phyloP scores from a whole-genome alignment of 2,888 invertebrate species.

The Coleophora flavipennella region DNA sequence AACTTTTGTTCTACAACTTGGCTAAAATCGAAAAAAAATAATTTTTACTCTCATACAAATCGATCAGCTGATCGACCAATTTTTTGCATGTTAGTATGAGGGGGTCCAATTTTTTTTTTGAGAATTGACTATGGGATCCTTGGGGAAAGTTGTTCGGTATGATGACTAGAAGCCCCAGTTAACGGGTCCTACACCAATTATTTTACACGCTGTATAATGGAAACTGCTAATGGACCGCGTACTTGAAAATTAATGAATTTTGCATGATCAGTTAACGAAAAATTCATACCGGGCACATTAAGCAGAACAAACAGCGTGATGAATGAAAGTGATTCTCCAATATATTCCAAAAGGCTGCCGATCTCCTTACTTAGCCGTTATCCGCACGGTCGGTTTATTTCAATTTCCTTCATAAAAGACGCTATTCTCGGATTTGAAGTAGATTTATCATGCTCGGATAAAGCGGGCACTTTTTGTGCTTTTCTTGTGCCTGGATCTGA shows the following conservation, averaged over 20 bases:
- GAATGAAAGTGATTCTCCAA: slow-evolving; percentile 69
- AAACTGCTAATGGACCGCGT: no score
- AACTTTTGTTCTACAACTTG: no score
- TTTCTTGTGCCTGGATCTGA: slow-evolving; percentile 72
- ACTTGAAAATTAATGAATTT: neutral
- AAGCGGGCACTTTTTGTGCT: slow-evolving; percentile 74
- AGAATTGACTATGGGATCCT: no score
- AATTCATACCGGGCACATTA: slow-evolving; percentile 6
- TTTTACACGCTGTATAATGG: no score
- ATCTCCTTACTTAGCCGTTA: slow-evolving; percentile 71
- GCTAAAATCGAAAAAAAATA: no score
- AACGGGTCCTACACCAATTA: no score
- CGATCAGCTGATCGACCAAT: no score
- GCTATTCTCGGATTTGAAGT: slow-evolving; percentile 74
- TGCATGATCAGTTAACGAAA: slow-evolving; percentile 1
- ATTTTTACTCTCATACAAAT: no score
- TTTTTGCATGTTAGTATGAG: no score
- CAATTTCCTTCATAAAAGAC: slow-evolving; percentile 74
- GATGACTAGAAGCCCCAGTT: no score
- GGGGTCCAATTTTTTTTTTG: no score
- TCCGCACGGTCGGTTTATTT: slow-evolving; percentile 74
- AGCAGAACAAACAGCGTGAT: slow-evolving; percentile 32
- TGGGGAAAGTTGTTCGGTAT: no score
- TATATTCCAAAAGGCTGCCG: slow-evolving; percentile 68
- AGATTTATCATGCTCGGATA: slow-evolving; percentile 74